A percentile compares a stretch with the other conserved stretches of the same genome.
Conservation (phyloP, 2,113 vertebrate species). For the Lagenorhynchus albirostris region DNA sequence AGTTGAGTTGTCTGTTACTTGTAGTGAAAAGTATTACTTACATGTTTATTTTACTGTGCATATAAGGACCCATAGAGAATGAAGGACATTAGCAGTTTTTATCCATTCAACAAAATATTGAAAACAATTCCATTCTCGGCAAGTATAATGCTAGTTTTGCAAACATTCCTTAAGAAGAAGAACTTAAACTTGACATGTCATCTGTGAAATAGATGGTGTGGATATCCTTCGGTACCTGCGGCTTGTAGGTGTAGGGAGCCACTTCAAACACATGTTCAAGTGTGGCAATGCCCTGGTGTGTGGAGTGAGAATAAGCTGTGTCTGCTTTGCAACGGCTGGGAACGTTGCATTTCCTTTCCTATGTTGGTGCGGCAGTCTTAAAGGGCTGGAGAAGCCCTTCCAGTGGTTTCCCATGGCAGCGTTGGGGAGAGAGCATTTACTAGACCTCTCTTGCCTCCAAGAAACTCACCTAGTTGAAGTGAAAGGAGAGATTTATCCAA, state of each 20-base stretch:
- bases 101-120: neutral
- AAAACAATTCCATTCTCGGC: neutral
- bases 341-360: neutral
- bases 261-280: rapidly evolving
- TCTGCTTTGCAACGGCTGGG: neutral
- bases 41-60: neutral
- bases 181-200: neutral
- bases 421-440: neutral
- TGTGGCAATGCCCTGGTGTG: neutral
- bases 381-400: neutral
- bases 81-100: neutral
- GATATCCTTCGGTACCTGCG: neutral
- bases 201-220: neutral
- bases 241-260: neutral
- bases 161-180: neutral
- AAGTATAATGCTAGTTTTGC: neutral
- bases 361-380: too few species aligned
- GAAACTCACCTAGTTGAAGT: neutral
- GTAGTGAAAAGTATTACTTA: neutral
- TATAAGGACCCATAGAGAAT: neutral
- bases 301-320: neutral
- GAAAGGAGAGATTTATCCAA: neutral
- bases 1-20: neutral
- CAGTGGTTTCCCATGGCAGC: neutral
- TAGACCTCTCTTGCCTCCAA: neutral